These are phyloP conservation scores for Aphaenogaster ashmeadi DNA, from an alignment of 1,140 invertebrate genomes.

Conservation along the genomic window DNA sequence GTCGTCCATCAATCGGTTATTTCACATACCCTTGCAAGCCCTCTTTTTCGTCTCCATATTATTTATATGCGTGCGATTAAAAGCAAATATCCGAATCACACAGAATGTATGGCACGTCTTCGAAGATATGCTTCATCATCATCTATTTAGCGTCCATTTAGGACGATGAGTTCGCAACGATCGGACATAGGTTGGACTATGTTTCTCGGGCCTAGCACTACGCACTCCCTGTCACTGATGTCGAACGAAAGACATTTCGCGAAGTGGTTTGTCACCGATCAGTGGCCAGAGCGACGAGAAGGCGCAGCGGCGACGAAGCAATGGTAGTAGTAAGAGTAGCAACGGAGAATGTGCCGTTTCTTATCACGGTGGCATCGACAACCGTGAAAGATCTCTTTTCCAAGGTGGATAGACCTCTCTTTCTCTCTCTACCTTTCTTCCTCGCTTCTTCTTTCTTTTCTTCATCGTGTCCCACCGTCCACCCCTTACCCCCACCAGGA, in stretches of 20 bases:
- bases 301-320: constrained; percentile 61
- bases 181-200: not conserved
- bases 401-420: constrained; percentile 67
- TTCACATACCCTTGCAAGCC: not conserved
- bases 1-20: not conserved
- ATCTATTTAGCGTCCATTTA: constrained; percentile 39
- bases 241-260: constrained; percentile 55
- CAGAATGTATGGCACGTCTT: not conserved
- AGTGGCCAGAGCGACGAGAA: constrained; percentile 72
- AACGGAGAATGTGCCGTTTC: constrained; percentile 73
- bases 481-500: not conserved
- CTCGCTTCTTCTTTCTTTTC: constrained; percentile 40
- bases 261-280: constrained; percentile 66
- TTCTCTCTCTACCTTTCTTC: not conserved
- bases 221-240: constrained; percentile 14
- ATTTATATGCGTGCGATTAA: not conserved
- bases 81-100: not conserved
- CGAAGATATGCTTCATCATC: constrained; percentile 21
- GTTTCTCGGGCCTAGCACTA: constrained; percentile 17
- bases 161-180: constrained; percentile 35
- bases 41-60: not conserved
- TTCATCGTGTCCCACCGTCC: constrained; percentile 13
- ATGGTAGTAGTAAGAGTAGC: constrained; percentile 74
- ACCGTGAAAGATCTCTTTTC: constrained; percentile 81
- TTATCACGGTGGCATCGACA: constrained; percentile 83